Evolutionary conservation across 1,140 invertebrate genomes (phyloP).

Genomic region (Paramacrobiotus metropolitanus): DNA sequence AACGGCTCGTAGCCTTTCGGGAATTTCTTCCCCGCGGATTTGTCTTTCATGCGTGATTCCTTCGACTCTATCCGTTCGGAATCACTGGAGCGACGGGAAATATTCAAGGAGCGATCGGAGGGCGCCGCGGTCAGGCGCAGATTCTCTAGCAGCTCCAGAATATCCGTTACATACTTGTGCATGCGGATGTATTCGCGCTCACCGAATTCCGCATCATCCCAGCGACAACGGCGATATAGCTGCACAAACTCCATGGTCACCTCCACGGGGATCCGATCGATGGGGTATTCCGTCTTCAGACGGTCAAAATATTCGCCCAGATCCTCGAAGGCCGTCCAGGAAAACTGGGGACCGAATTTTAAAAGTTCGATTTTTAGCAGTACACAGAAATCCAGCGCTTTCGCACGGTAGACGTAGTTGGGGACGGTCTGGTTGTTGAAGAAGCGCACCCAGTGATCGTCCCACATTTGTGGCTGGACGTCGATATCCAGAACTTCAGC

Average conservation of each 20-base stretch:
- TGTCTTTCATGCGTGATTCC: not conserved
- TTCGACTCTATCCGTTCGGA: not conserved
- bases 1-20: not conserved
- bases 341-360: not conserved
- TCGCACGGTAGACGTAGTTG: not conserved
- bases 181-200: not conserved
- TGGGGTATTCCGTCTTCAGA: not conserved
- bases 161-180: not conserved
- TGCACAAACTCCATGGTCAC: not conserved
- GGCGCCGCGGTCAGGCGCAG: not conserved
- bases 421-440: not conserved
- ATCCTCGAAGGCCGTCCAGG: not conserved
- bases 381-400: not conserved
- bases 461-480: slow-evolving; percentile 4
- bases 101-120: not conserved
- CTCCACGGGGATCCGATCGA: not conserved
- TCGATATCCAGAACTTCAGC: not conserved
- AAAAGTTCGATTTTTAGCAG: not conserved
- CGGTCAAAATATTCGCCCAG: slow-evolving; percentile 2
- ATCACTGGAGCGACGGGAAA: not conserved
- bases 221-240: not conserved
- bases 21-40: not conserved
- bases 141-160: not conserved
- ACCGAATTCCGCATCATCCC: not conserved
- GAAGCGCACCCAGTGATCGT: not conserved